phyloP scores from a whole-genome alignment of 1,140 invertebrate species.

The Lepidurus arcticus region DNA sequence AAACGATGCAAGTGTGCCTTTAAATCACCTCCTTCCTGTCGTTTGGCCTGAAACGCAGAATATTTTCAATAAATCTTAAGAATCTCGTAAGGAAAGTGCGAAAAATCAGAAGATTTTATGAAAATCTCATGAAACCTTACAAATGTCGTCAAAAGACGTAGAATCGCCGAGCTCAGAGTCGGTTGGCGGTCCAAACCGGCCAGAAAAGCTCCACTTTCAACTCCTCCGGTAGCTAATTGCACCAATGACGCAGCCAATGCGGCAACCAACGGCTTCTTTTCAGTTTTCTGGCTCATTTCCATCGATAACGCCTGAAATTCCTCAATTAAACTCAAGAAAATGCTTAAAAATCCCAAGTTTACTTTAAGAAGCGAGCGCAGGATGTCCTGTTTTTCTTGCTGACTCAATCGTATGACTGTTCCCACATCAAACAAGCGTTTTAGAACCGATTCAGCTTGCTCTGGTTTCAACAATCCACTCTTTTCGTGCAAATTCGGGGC shows the following conservation, averaged over 20 bases:
- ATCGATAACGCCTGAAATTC: neutral
- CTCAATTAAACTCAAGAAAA: constrained; percentile 10
- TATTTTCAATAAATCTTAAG: neutral
- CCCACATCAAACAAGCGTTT: constrained; percentile 30
- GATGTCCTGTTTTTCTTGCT: constrained; percentile 32
- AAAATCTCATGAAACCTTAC: neutral
- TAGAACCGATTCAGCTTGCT: constrained; percentile 26
- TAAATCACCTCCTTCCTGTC: neutral
- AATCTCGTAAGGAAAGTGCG: too few species aligned
- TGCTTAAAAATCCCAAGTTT: neutral
- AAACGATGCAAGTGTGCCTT: neutral
- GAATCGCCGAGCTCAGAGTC: constrained; percentile 34
- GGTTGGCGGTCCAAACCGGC: constrained; percentile 31
- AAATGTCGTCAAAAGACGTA: constrained; percentile 41
- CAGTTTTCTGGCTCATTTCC: constrained; percentile 23
- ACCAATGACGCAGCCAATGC: constrained; percentile 41
- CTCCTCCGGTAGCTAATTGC: constrained; percentile 4
- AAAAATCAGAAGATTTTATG: neutral
- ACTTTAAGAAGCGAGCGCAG: constrained; percentile 28
- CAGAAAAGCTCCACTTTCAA: constrained; percentile 25
- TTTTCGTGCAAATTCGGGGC: constrained; percentile 5
- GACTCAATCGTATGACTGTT: constrained; percentile 33
- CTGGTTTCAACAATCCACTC: neutral
- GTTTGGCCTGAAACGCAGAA: neutral
- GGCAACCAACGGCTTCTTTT: neutral